Evolutionary conservation across 2,888 invertebrate genomes (phyloP).

Genomic region (Mythimna ferrago): DNA sequence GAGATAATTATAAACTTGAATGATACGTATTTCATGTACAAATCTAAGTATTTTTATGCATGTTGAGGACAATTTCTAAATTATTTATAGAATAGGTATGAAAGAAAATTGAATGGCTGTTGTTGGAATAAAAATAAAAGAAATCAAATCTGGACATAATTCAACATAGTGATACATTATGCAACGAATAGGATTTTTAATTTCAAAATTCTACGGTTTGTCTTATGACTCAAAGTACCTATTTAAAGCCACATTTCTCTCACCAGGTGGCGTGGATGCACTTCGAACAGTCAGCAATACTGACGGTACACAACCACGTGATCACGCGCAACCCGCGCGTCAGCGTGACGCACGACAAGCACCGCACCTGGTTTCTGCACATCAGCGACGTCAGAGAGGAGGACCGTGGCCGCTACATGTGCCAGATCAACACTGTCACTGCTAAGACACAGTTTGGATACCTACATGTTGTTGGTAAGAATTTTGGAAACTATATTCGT

Average conservation of each 20-base stretch:
- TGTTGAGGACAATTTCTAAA: background rate
- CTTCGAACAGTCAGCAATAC: slow-evolving; percentile 97
- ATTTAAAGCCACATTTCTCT: slow-evolving; percentile 31
- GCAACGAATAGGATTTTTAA: no score
- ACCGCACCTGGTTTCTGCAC: slow-evolving; percentile 98
- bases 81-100: no score
- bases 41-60: background rate
- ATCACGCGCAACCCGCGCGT: slow-evolving; percentile 98
- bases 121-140: no score
- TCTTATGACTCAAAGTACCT: background rate
- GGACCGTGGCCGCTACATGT: slow-evolving; percentile 98
- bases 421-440: slow-evolving; percentile 97
- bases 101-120: no score
- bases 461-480: slow-evolving; percentile 92
- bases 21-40: background rate
- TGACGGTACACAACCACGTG: slow-evolving; percentile 98
- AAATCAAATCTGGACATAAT: background rate
- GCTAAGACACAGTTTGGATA: slow-evolving; percentile 98
- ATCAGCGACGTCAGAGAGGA: slow-evolving; percentile 97
- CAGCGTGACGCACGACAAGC: slow-evolving; percentile 97
- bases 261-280: slow-evolving; percentile 98
- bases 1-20: background rate
- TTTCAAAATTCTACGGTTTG: no score
- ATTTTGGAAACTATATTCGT: background rate
- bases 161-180: background rate